Base-by-base conservation (phyloP, 2,888 invertebrate genomes). In the Fissipunctia ypsillon region DNA sequence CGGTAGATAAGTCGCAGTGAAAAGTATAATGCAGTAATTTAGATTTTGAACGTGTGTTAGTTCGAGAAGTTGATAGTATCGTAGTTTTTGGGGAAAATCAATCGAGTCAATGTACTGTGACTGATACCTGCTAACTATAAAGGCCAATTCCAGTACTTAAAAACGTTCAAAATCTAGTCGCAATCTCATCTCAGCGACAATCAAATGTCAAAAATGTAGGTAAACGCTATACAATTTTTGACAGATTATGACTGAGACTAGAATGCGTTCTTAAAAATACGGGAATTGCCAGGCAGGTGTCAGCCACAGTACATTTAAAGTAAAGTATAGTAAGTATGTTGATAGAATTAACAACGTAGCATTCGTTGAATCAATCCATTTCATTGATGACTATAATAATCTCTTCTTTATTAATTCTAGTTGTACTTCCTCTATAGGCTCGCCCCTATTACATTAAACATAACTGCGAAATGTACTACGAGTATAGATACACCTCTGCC, bases 281-380 rank as follows among this genome's bases (percentile, higher is more conserved):
- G n/a, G n/a, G n/a, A n/a, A n/a, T n/a, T n/a, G n/a, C n/a, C n/a
- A n/a, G n/a, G 31, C 4, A 52, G 25, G 25, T 41, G 25, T 16
- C 38, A 35, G 48, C n/a, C 28, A 45, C 60, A n/a, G 61, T 35
- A 57, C 22, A 31, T 73, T 45, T 4, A 5, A 28, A 45, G 9
- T 43, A 16, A 52, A 52, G 22, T 52, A 10, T 52, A 41, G 35
- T 57, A 43, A 50, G 31, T 71, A 71, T 50, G 43, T 38, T 60
- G 10, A 64, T 73, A 48, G 22, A 45, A 48, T 56, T 73, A 73
- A 77, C 54, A 10, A 25, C 9, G 54, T 73, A 78, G 61, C 6
- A 38, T 52, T 60, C 3, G 38, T 52, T 25, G n/a, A 41, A 25
- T 41, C 9, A 14, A 43, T 41, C 10, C 6, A 69, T 76, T 60